Evolutionary conservation across 2,888 invertebrate genomes (phyloP).

Genomic region (Phyllotreta striolata): DNA sequence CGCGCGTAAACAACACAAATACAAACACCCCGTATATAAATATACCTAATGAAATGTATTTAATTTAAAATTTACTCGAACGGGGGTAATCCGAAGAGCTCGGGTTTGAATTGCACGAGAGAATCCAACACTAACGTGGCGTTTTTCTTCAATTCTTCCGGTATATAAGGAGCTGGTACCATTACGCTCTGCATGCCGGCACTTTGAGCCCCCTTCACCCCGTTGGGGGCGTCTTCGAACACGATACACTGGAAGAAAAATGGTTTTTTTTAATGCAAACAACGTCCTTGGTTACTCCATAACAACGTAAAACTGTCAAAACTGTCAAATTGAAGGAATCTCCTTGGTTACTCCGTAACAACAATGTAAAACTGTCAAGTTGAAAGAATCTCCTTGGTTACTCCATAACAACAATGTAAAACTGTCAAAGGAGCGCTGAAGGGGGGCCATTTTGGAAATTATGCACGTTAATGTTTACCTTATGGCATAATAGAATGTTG

Average conservation of each 20-base stretch:
- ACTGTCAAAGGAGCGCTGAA: too few species aligned
- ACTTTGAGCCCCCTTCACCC: constrained; percentile 77
- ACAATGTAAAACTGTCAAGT: too few species aligned
- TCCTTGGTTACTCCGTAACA: too few species aligned
- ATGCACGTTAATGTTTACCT: too few species aligned
- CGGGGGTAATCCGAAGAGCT: constrained; percentile 85
- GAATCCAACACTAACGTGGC: constrained; percentile 79
- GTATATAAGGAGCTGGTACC: constrained; percentile 74
- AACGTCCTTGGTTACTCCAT: too few species aligned
- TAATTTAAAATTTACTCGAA: constrained; percentile 32
- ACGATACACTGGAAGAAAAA: constrained; percentile 69
- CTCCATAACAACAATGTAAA: too few species aligned
- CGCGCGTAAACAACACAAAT: background rate
- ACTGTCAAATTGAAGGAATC: too few species aligned
- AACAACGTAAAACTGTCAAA: too few species aligned
- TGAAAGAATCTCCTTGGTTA: too few species aligned
- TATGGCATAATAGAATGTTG: too few species aligned
- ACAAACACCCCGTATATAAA: constrained; percentile 11
- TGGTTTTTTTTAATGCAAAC: too few species aligned
- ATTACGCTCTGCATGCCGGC: constrained; percentile 90
- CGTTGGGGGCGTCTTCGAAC: constrained; percentile 93
- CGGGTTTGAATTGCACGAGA: constrained; percentile 82
- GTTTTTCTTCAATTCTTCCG: constrained; percentile 61
- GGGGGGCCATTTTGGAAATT: too few species aligned
- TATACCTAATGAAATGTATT: constrained; percentile 46